Conservation (phyloP, 2,888 invertebrate genomes). For the Lasius fuliginosus region DNA sequence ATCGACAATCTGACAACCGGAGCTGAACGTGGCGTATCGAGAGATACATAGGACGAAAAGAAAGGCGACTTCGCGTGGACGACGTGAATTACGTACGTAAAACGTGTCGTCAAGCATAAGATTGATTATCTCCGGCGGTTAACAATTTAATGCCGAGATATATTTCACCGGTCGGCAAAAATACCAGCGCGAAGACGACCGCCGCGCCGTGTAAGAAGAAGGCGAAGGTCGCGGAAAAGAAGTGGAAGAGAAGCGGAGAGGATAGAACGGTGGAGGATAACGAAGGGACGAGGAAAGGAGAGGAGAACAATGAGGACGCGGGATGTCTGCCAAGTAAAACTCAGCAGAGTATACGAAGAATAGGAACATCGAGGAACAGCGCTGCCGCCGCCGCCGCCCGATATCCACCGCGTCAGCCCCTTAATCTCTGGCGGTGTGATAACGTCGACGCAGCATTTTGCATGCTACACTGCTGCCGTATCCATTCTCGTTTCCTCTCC, state of each 20-base stretch:
- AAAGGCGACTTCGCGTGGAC: not conserved
- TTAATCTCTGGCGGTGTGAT: slow-evolving; percentile 83
- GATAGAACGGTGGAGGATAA: slow-evolving; percentile 27
- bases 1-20: slow-evolving; percentile 40
- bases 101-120: slow-evolving; percentile 39
- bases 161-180: not conserved
- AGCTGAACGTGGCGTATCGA: slow-evolving; percentile 13
- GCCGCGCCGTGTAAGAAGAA: slow-evolving; percentile 18
- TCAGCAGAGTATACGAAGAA: slow-evolving; percentile 83
- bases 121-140: slow-evolving; percentile 51
- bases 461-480: slow-evolving; percentile 82
- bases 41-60: not conserved
- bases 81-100: slow-evolving; percentile 43
- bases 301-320: slow-evolving; percentile 78
- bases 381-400: slow-evolving; percentile 62
- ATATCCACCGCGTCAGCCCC: slow-evolving; percentile 84
- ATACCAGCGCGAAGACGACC: not conserved
- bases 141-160: slow-evolving; percentile 42
- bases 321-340: slow-evolving; percentile 83
- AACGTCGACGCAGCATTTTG: slow-evolving; percentile 85
- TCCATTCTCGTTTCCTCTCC: slow-evolving; percentile 68
- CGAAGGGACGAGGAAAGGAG: slow-evolving; percentile 47
- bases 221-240: not conserved
- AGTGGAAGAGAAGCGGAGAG: not conserved
- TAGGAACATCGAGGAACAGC: slow-evolving; percentile 74